These are phyloP conservation scores for Megaceryle alcyon DNA, from an alignment of 2,797 vertebrate species.

Conservation along the genomic window DNA sequence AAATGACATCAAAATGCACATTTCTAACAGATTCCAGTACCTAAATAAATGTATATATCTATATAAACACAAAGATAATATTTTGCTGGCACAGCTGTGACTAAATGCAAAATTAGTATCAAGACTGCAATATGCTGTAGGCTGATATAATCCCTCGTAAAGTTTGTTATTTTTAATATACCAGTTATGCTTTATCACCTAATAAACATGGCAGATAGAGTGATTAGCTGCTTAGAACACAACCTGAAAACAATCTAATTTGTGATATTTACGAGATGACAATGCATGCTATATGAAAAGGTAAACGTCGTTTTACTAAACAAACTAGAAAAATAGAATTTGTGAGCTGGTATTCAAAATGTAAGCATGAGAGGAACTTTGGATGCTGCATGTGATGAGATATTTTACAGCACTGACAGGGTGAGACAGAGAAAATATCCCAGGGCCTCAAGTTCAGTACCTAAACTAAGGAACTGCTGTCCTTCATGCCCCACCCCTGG, in stretches of 20 bases:
- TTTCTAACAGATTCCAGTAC: background rate
- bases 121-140: background rate
- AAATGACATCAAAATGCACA: background rate
- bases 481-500: background rate
- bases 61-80: background rate
- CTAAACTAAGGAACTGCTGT: background rate
- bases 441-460: background rate
- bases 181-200: constrained; percentile 37
- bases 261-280: background rate
- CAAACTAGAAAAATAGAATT: background rate
- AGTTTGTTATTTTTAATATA: background rate
- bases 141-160: constrained; percentile 22
- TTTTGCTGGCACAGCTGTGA: background rate
- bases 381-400: background rate
- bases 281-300: background rate
- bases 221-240: background rate
- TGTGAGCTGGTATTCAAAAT: background rate
- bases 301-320: background rate
- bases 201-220: constrained; percentile 7
- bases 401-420: background rate
- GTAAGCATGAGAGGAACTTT: background rate
- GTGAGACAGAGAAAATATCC: background rate
- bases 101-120: background rate
- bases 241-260: background rate
- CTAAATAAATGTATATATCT: background rate